These are phyloP conservation scores for Gymnorhina tibicen DNA, from an alignment of 2,113 vertebrate species.

Conservation along the genomic window DNA sequence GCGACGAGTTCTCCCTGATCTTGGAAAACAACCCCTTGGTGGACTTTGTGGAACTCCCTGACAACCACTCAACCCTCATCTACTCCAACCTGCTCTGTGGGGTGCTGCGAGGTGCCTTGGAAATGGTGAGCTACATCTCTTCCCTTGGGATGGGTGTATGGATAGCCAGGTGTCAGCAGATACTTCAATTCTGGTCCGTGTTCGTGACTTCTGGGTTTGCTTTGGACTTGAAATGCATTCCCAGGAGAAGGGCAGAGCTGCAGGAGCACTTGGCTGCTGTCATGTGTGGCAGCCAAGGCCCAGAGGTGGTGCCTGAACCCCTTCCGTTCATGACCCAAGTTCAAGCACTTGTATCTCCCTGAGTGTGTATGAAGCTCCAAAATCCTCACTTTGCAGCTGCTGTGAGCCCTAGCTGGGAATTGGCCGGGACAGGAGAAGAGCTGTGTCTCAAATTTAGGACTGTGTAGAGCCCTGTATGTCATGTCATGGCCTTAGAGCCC, in stretches of 20 bases:
- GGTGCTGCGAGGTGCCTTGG: constrained; percentile 91
- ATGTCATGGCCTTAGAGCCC: neutral
- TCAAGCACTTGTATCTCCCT: neutral
- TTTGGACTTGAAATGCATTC: neutral
- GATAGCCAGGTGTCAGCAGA: neutral
- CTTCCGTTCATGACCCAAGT: neutral
- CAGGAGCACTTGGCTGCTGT: neutral
- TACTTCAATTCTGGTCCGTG: fast-evolving
- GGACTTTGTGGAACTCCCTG: constrained; percentile 97
- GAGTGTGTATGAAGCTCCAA: neutral
- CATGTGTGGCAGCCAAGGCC: neutral
- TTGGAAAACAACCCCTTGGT: constrained; percentile 96
- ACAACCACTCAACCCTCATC: constrained; percentile 92
- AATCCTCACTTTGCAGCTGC: neutral
- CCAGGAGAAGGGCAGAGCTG: neutral
- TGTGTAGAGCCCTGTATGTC: neutral
- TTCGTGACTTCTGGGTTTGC: neutral
- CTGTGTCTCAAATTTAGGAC: neutral
- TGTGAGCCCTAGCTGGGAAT: neutral
- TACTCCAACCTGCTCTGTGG: constrained; percentile 96
- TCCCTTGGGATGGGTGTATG: neutral
- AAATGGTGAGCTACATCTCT: constrained; percentile 84
- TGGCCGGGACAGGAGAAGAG: fast-evolving
- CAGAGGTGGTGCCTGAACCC: neutral
- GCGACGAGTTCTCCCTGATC: constrained; percentile 97